These are phyloP conservation scores for Chaenogobius annularis DNA, from an alignment of 2,113 vertebrate genomes.

Conservation along the genomic window DNA sequence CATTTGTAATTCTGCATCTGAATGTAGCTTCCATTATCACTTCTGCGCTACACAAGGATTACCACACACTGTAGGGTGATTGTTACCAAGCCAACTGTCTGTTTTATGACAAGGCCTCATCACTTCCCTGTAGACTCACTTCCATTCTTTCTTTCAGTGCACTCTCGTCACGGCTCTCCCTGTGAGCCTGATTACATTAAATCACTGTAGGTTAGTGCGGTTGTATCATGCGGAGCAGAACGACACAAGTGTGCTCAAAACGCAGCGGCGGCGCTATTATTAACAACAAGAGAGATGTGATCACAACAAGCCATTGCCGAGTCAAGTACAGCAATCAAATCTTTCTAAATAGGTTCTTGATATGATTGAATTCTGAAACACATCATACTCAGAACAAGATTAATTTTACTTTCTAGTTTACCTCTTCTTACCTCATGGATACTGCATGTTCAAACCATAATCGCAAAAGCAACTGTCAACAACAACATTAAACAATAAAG, in stretches of 20 bases:
- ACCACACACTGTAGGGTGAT: constrained; percentile 43
- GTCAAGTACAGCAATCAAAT: constrained; percentile 49
- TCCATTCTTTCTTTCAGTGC: constrained; percentile 45
- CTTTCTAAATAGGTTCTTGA: constrained; percentile 21
- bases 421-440: no score
- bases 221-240: constrained; percentile 28
- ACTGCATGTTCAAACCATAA: no score
- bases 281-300: constrained; percentile 9
- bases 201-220: constrained; percentile 50
- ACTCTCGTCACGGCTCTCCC: constrained; percentile 49
- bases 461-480: no score
- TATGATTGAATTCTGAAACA: constrained; percentile 23
- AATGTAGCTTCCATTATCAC: constrained; percentile 24
- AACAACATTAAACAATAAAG: no score
- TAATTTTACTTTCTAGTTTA: neutral
- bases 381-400: constrained; percentile 14
- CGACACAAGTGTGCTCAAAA: constrained; percentile 38
- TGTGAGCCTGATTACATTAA: constrained; percentile 60
- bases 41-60: constrained; percentile 54
- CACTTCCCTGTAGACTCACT: constrained; percentile 43
- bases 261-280: constrained; percentile 21
- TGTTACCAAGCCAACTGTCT: constrained; percentile 50
- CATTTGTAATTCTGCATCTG: constrained; percentile 4
- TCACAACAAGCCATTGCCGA: constrained; percentile 21
- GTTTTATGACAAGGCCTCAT: constrained; percentile 58